Evolutionary conservation across 1,140 invertebrate species (phyloP), one percentile per base, ranked within the genome.

Genomic region (Zaprionus vittiger): DNA sequence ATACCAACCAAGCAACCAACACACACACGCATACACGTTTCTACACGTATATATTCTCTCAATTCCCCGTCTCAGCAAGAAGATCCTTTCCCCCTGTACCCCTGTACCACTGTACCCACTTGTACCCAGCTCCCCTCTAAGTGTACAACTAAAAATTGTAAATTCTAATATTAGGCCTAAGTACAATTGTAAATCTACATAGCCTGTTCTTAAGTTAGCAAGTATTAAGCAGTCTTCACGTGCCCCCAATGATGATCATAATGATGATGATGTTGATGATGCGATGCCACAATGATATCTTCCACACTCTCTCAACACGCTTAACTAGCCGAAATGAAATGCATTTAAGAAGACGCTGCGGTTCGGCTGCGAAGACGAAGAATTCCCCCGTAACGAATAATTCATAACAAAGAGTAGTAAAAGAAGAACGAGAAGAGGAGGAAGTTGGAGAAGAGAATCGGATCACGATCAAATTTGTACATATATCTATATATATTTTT

Each of bases 111-210:
- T 7, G 12, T 26, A 31, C 41, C 34, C 38, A 26, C 55, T 17
- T 47, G 55, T 26, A 15, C 14, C 7, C n/a, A 47, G 41, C 41
- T 34, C 52, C 22, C n/a, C 26, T 76, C 62, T 72, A 67, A 73
- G 63, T 63, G 70, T 67, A 77, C 69, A 77, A 77, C 61, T 54
- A 60, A 61, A 73, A 89, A 65, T 79, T 87, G 84, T 87, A 87
- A 87, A 87, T 87, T 87, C 74, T 87, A 87, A 87, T 89, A 82
- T 79, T 87, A 90, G 85, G 78, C 84, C 61, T 71, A 83, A 73
- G 66, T 81, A 83, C 64, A 83, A 87, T 78, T 86, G 84, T 86
- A 86, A 86, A 86, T 86, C 80, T 79, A 52, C 20, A 24, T 79
- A 83, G 69, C 71, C 57, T 72, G 70, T 77, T 72, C 69, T 78